Evolutionary conservation across 1,140 invertebrate species (phyloP).

Genomic region (Eurosta solidaginis): DNA sequence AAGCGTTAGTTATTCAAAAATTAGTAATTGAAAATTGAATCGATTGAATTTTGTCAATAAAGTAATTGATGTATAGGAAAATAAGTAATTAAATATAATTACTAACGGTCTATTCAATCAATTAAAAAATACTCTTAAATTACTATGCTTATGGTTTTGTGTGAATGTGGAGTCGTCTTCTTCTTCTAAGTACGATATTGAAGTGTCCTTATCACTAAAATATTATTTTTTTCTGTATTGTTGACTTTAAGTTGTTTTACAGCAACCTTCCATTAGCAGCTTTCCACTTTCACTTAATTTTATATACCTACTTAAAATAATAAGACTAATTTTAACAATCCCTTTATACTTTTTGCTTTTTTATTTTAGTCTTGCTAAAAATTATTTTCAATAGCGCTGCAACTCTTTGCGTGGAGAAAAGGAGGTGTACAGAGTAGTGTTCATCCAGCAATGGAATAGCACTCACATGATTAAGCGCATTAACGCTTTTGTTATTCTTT

Average conservation of each 20-base stretch:
- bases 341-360: neutral
- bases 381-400: neutral
- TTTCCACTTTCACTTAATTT: conserved; percentile 19
- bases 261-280: neutral
- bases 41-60: neutral
- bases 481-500: conserved; percentile 27
- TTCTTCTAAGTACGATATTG: neutral
- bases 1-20: neutral
- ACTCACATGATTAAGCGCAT: conserved; percentile 25
- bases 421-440: neutral
- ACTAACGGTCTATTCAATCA: neutral
- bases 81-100: neutral
- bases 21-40: neutral
- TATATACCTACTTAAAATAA: conserved; percentile 23
- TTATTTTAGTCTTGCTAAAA: neutral
- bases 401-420: neutral
- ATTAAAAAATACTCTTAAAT: conserved; percentile 9
- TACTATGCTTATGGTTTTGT: neutral
- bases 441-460: neutral
- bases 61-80: neutral
- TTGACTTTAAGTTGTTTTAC: conserved; percentile 5
- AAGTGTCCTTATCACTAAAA: neutral
- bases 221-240: neutral
- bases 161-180: neutral
- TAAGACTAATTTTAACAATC: neutral